Percentiles rank a stretch among this genome's conserved stretches.
Conservation (phyloP, 1,140 invertebrate genomes). For the Cardiocondyla obscurior region DNA sequence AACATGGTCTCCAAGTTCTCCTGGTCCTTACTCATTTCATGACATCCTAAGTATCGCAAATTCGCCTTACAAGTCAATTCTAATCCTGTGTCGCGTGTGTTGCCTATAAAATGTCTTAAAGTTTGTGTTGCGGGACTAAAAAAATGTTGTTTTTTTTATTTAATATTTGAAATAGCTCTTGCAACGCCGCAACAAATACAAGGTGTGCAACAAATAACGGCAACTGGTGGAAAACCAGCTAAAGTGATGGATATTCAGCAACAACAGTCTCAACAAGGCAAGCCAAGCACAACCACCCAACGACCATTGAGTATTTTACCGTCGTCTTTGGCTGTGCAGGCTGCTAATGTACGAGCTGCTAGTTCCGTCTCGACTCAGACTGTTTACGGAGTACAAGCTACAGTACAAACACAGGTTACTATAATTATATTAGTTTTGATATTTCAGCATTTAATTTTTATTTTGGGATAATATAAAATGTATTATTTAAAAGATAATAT, state of each 20-base stretch:
- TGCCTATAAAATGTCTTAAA: no score
- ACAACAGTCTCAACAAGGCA: conserved; percentile 82
- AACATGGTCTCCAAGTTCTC: no score
- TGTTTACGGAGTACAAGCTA: conserved; percentile 86
- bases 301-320: conserved; percentile 88
- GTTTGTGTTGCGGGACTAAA: no score
- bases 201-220: conserved; percentile 80
- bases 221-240: conserved; percentile 80
- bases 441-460: conserved; percentile 13
- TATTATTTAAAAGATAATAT: neutral
- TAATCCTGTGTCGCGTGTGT: no score
- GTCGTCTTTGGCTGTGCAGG: conserved; percentile 83
- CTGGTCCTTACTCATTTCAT: no score
- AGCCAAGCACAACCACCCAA: conserved; percentile 84
- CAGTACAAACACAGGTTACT: conserved; percentile 82
- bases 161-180: conserved; percentile 75
- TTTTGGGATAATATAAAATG: neutral
- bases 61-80: no score
- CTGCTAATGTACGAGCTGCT: conserved; percentile 87
- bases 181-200: conserved; percentile 85
- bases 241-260: conserved; percentile 85
- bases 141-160: conserved; percentile 9
- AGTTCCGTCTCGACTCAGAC: conserved; percentile 92
- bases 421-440: conserved; percentile 26
- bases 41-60: no score